Evolutionary conservation across 2,888 invertebrate genomes (phyloP).

Genomic region (Spisula solida): DNA sequence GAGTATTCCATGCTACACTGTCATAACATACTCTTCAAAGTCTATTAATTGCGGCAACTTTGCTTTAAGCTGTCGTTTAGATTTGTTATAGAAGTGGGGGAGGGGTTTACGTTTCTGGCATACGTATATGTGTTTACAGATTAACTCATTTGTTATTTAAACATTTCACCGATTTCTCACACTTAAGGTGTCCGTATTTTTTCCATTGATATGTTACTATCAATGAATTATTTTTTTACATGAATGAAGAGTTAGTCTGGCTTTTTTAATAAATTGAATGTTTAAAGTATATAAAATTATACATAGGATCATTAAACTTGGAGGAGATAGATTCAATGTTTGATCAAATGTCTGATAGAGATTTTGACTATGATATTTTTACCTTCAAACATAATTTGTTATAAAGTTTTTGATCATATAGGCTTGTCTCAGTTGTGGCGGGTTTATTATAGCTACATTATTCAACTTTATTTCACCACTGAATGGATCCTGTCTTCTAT

Average conservation of each 20-base stretch:
- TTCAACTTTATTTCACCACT: neutral
- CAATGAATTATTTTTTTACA: neutral
- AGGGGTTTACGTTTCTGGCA: too few relatives aligned
- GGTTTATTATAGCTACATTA: neutral
- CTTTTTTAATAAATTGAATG: slow-evolving; percentile 8
- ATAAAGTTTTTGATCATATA: neutral
- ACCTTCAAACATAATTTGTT: neutral
- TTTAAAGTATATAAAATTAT: neutral
- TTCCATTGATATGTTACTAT: slow-evolving; percentile 9
- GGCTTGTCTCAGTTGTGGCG: neutral
- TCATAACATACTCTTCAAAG: too few relatives aligned
- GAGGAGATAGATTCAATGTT: neutral
- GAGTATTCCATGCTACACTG: too few relatives aligned
- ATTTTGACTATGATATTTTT: neutral
- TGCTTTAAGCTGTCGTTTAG: too few relatives aligned
- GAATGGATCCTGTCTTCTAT: neutral
- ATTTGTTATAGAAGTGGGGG: too few relatives aligned
- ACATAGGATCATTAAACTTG: slow-evolving; percentile 8
- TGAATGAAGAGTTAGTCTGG: slow-evolving; percentile 7
- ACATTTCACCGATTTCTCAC: slow-evolving; percentile 1
- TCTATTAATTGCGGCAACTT: too few relatives aligned
- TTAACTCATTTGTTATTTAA: slow-evolving; percentile 4
- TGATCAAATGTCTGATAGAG: neutral
- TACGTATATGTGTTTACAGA: neutral
- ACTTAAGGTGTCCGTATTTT: neutral